These are phyloP conservation scores for Idris sp. DNA, from an alignment of 1,140 invertebrate genomes.

Conservation along the genomic window DNA sequence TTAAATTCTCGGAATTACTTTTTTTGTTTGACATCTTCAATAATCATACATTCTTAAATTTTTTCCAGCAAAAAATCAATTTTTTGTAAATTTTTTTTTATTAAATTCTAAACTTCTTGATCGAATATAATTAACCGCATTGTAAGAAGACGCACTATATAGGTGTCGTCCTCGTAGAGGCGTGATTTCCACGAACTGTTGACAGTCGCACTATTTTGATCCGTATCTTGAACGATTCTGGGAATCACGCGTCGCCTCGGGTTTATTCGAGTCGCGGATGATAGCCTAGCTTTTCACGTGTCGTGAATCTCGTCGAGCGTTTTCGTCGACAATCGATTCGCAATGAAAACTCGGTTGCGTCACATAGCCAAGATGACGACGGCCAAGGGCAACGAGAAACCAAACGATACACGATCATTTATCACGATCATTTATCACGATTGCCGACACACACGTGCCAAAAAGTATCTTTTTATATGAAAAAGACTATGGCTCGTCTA, in stretches of 20 bases:
- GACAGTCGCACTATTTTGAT: slow-evolving; percentile 56
- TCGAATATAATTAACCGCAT: slow-evolving; percentile 22
- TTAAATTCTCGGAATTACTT: no score
- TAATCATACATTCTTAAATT: no score
- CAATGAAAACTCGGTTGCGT: slow-evolving; percentile 24
- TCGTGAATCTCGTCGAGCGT: slow-evolving; percentile 2
- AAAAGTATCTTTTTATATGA: neutral
- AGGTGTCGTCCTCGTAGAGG: slow-evolving; percentile 43
- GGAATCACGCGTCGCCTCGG: slow-evolving; percentile 22
- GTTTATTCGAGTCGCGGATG: slow-evolving; percentile 40
- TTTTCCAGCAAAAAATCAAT: no score
- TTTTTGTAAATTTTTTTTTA: no score
- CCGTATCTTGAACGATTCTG: slow-evolving; percentile 41
- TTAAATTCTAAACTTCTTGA: slow-evolving; percentile 44
- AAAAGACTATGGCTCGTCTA: slow-evolving; percentile 11
- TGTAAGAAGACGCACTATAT: slow-evolving; percentile 29
- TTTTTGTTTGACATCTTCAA: no score
- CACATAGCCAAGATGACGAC: slow-evolving; percentile 23
- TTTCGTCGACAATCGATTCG: slow-evolving; percentile 32
- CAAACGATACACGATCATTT: slow-evolving; percentile 19
- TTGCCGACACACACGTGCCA: slow-evolving; percentile 1
- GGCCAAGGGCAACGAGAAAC: slow-evolving; percentile 27
- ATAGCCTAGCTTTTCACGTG: slow-evolving; percentile 30
- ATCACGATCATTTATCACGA: slow-evolving; percentile 17
- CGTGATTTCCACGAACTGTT: slow-evolving; percentile 53